Base-by-base conservation (phyloP, 2,888 invertebrate species). In the Ophion obscuratus region DNA sequence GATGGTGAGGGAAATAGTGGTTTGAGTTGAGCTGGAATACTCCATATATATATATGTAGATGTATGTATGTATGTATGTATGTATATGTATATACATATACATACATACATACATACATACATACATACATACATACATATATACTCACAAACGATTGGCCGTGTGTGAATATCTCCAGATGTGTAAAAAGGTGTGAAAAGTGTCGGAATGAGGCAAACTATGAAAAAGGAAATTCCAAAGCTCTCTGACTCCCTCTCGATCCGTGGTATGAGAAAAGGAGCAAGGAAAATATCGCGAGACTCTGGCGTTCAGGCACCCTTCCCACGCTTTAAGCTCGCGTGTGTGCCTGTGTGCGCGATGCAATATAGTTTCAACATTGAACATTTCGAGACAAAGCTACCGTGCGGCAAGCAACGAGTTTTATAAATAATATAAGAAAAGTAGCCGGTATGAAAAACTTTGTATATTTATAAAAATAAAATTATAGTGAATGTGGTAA, bases 221-320 rank as follows among this genome's bases (percentile, higher is more conserved):
- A 86, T 83, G 85, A 80, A 73, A 83, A 83, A 61, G 67, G 67
- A 73, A 83, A 83, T 86, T 86, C 83, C 80, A 74, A 83, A 77
- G 66, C 66, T 76, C 31, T 64, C 53, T 64, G 79, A 40, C 40
- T 40, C 40, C 40, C 66, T 80, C 64, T 73, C 79, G 76, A 79
- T 17, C 62, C 40, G 57, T 57, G 74, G 44, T 74, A 70, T 44
- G 59, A 47, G 74, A n/a, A 68, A 24, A 62, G 59, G 62, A 57
- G 9, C 64, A 20, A 10, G 73, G 81, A 66, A 85, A 75, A 85
- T 82, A 82, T 79, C 78, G 75, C 75, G 20, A 82, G 78, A 64
- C 66, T 70, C 57, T 40, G 40, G 40, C 6, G 40, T 59, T 27
- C 44, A 68, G 40, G 59, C 40, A 59, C 68, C 57, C 68, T 78